phyloP scores from a whole-genome alignment of 2,888 invertebrate genomes.

The Latrodectus elegans region DNA sequence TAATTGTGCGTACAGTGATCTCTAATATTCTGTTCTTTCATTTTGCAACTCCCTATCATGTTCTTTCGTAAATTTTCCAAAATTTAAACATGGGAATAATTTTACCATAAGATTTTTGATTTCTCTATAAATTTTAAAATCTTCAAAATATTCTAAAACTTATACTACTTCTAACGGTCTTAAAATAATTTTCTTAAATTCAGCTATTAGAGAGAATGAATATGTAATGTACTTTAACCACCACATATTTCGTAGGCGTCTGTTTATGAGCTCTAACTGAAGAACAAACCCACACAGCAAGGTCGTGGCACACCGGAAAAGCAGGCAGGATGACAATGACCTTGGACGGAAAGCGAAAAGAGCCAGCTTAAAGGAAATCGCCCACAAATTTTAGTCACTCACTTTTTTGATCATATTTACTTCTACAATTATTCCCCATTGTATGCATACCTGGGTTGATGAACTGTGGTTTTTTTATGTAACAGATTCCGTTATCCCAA shows the following conservation, averaged over 20 bases:
- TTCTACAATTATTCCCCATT: not conserved
- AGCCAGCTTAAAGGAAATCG: constrained; percentile 10
- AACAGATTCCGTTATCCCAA: not conserved
- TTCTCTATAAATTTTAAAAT: no score
- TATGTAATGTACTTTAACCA: no score
- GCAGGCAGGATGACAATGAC: constrained; percentile 61
- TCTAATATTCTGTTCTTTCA: no score
- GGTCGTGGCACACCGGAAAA: constrained; percentile 44
- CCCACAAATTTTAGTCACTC: constrained; percentile 22
- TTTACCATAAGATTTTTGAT: no score
- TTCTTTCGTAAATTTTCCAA: no score
- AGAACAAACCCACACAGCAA: constrained; percentile 36
- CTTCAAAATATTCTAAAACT: no score
- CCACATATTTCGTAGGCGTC: constrained; percentile 4
- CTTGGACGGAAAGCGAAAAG: constrained; percentile 54
- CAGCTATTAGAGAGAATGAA: no score
- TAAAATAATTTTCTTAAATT: no score
- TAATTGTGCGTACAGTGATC: no score
- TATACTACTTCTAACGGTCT: no score
- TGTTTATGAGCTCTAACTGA: constrained; percentile 14
- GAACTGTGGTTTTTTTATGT: constrained; percentile 18
- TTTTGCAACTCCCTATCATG: no score
- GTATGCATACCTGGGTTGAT: constrained; percentile 28
- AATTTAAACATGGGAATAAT: no score
- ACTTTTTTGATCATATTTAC: not conserved